Conservation (phyloP, 53 echinoderm and acorn worm species). For the Echinarachnius parma region DNA sequence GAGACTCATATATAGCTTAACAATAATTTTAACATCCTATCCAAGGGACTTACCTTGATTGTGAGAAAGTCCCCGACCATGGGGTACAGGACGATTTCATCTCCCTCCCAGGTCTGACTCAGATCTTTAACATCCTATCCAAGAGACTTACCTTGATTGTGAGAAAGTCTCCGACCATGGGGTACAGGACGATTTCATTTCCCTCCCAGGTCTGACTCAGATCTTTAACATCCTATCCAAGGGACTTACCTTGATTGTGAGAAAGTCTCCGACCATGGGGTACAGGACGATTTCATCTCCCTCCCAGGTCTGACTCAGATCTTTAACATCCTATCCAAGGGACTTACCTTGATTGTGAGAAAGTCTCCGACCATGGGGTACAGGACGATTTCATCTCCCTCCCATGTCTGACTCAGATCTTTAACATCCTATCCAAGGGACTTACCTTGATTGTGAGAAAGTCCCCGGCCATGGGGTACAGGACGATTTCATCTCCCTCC, state of each 20-base stretch:
- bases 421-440: conserved; percentile 98
- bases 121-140: conserved; percentile 95
- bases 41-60: conserved; percentile 72
- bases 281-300: conserved; percentile 86
- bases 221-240: conserved; percentile 76
- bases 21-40: no score
- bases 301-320: conserved; percentile 97
- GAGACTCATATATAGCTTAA: no score
- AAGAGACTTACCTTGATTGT: conserved; percentile 89
- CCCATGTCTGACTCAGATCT: conserved; percentile 97
- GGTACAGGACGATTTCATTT: conserved; percentile 88
- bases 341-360: conserved; percentile 90
- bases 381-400: conserved; percentile 82
- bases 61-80: conserved; percentile 93
- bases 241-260: conserved; percentile 83
- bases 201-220: conserved; percentile 97
- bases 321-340: conserved; percentile 90
- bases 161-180: conserved; percentile 90
- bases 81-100: conserved; percentile 86
- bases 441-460: conserved; percentile 91
- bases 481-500: conserved; percentile 88
- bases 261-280: conserved; percentile 91
- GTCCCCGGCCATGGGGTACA: conserved; percentile 93
- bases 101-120: conserved; percentile 97
- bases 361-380: conserved; percentile 95